Percentiles rank a stretch among this genome's conserved stretches.
Conservation (phyloP, 2,797 vertebrate genomes). For the Typhlichthys subterraneus region DNA sequence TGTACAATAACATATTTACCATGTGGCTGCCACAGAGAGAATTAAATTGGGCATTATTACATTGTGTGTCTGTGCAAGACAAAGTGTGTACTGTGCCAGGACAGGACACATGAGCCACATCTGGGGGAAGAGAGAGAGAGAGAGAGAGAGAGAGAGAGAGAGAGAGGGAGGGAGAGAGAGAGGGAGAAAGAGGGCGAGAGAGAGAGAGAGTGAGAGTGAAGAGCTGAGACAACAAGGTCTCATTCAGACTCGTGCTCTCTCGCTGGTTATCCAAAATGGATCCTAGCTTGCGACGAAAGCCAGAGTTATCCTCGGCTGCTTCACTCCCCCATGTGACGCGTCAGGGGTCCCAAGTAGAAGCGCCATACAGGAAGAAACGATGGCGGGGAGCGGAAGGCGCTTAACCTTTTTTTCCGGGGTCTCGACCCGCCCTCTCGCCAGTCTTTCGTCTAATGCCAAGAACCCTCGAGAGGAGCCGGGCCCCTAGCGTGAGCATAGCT, state of each 20-base stretch:
- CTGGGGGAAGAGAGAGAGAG: conserved; percentile 24
- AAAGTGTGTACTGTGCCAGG: not conserved
- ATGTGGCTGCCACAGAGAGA: conserved; percentile 35
- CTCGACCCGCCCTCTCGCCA: conserved; percentile 1
- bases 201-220: conserved; percentile 7
- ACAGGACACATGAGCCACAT: not conserved
- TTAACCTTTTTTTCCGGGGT: not conserved
- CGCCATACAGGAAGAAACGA: conserved; percentile 26
- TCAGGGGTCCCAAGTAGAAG: too few relatives aligned
- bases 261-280: conserved; percentile 43
- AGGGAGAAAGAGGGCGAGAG: not conserved
- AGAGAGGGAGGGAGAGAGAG: not conserved
- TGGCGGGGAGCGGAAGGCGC: conserved; percentile 6
- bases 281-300: conserved; percentile 7
- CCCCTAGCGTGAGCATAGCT: conserved; percentile 28
- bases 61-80: conserved; percentile 27
- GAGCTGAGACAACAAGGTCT: conserved; percentile 53
- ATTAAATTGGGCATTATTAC: conserved; percentile 49
- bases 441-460: conserved; percentile 39
- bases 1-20: conserved; percentile 49
- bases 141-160: not conserved
- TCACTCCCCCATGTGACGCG: too few relatives aligned
- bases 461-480: conserved; percentile 13
- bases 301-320: too few relatives aligned
- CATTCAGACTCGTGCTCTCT: conserved; percentile 48